Base-by-base conservation (phyloP, 2,888 invertebrate species). In the Fabriciana adippe region DNA sequence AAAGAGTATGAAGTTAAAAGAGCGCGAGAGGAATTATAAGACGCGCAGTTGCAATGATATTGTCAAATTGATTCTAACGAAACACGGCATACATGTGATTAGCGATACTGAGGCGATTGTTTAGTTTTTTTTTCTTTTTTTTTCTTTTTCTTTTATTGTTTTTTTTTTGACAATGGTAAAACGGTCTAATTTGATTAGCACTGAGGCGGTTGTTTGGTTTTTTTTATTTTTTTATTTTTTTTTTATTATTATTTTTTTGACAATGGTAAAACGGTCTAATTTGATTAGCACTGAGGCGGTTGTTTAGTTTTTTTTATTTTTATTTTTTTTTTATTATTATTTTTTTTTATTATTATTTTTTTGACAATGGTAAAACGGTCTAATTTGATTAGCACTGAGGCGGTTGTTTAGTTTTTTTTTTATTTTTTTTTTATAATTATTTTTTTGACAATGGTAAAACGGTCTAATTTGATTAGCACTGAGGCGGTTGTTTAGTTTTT, bases 71-170 rank as follows among this genome's bases (percentile, higher is more conserved):
- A 95, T 96, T 78, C 91, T 96, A 74, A 96, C 96, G 2, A 95
- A 96, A 82, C 96, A 96, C 79, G 96, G 96, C 2, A 96, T 96
- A 75, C 95, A 96, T 84, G 95, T 96, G 62, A 96, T 96, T 56
- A 96, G 96, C 77, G 96, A 96, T 79, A 95, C 95, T 16, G 96
- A 96, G 81, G 96, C 96, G 71, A 95, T 95, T 60, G 95, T 95
- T 62, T 92, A 81, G 71, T 64, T n/a, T 48, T 26, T 35, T 26
- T 13, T n/a, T 48, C 21, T 35, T 26, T 13, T 53, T 6, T 6
- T 48, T 18, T 26, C 6, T n/a, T 41, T 50, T 59, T 62, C 55
- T 64, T 50, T 55, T 54, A 50, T 50, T n/a, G n/a, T 18, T 50
- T 14, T n/a, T 15, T 48, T 16, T 21, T 54, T 54, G n/a, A 18